Evolutionary conservation across 2,888 invertebrate species (phyloP).

Genomic region (Syritta pipiens): DNA sequence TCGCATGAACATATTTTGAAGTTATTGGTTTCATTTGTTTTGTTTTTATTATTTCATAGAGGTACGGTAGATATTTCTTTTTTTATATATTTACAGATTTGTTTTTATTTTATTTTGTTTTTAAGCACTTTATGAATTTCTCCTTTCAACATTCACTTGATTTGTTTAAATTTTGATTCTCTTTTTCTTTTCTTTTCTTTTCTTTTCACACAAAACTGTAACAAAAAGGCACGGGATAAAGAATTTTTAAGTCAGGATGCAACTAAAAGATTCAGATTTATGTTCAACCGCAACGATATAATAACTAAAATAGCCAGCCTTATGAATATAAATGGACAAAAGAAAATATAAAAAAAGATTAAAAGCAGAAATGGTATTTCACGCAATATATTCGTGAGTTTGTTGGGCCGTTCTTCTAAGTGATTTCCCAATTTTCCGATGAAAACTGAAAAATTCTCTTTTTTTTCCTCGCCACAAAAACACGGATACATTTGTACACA

Average conservation of each 20-base stretch:
- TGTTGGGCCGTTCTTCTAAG: conserved; percentile 29
- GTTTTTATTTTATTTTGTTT: conserved; percentile 11
- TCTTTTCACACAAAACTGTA: conserved; percentile 54
- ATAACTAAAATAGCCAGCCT: conserved; percentile 15
- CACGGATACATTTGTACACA: conserved; percentile 12
- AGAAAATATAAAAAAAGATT: conserved; percentile 13
- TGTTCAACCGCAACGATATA: conserved; percentile 9
- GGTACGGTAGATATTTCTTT: conserved; percentile 18
- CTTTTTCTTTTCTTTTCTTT: neutral
- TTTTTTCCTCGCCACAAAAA: conserved; percentile 32
- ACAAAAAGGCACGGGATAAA: conserved; percentile 44
- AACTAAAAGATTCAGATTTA: neutral
- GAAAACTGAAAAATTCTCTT: conserved; percentile 61
- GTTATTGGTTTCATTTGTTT: conserved; percentile 31
- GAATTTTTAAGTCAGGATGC: neutral
- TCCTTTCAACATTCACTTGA: conserved; percentile 42
- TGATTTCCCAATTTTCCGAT: conserved; percentile 48
- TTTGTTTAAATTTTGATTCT: conserved; percentile 24
- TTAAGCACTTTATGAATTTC: conserved; percentile 55
- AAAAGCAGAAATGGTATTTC: neutral
- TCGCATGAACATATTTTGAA: conserved; percentile 35
- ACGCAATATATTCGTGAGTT: conserved; percentile 60
- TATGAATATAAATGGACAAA: conserved; percentile 10
- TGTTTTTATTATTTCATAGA: neutral
- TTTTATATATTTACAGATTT: conserved; percentile 41